Conservation (phyloP, 2,888 invertebrate genomes). For the Ernsta delagoae region DNA sequence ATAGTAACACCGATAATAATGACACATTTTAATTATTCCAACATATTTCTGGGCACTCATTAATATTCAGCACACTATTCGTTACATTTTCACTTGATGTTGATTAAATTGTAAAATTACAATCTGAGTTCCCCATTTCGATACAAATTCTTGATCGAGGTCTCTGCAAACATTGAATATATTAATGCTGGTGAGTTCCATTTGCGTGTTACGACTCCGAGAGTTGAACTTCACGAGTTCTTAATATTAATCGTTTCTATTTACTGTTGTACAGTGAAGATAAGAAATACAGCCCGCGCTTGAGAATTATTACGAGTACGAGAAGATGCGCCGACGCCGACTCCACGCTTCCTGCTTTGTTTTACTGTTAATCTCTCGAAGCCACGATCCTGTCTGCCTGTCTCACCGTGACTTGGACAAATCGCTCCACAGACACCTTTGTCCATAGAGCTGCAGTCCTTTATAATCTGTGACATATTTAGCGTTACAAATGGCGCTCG, state of each 20-base stretch:
- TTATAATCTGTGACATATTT: constrained; percentile 39
- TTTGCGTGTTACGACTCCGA: constrained; percentile 13
- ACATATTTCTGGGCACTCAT: constrained; percentile 23
- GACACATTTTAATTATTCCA: constrained; percentile 21
- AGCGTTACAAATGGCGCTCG: constrained; percentile 35
- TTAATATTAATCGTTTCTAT: constrained; percentile 38
- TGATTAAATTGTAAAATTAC: constrained; percentile 34
- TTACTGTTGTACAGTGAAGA: constrained; percentile 36
- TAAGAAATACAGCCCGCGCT: constrained; percentile 34
- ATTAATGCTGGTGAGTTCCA: constrained; percentile 25
- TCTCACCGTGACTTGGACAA: constrained; percentile 39
- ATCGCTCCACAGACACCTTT: constrained; percentile 38
- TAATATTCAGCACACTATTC: constrained; percentile 24
- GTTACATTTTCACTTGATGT: constrained; percentile 25
- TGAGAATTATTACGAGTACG: constrained; percentile 31
- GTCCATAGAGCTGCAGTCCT: constrained; percentile 33
- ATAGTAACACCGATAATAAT: constrained; percentile 13
- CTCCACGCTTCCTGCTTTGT: constrained; percentile 39
- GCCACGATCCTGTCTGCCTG: constrained; percentile 36
- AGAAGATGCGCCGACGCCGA: constrained; percentile 18
- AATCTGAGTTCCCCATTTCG: constrained; percentile 18
- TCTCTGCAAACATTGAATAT: constrained; percentile 23
- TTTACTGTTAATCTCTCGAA: constrained; percentile 42
- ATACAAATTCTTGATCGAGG: constrained; percentile 13
- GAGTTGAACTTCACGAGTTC: constrained; percentile 26